Evolutionary conservation across 2,113 vertebrate species (phyloP).

Genomic region (Bagarius yarrelli): DNA sequence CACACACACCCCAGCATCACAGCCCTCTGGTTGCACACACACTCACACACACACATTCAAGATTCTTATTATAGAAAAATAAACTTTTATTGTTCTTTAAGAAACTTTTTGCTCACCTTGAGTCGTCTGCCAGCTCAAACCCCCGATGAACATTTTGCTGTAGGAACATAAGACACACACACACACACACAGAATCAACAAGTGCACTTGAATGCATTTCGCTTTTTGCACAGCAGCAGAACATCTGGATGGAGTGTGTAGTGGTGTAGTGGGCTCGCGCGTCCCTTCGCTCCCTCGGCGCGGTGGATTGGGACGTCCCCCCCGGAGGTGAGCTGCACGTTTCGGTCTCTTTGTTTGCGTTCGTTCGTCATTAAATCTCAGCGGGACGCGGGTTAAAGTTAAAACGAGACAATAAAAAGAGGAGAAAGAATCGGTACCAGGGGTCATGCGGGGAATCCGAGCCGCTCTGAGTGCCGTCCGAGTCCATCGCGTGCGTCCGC

Average conservation of each 20-base stretch:
- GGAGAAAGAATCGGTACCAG: slow-evolving; percentile 74
- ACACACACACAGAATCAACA: slow-evolving; percentile 45
- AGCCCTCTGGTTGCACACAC: background rate
- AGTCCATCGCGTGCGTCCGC: slow-evolving; percentile 80
- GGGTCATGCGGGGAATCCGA: slow-evolving; percentile 94
- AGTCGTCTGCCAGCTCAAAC: slow-evolving; percentile 94
- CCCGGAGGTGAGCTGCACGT: slow-evolving; percentile 15
- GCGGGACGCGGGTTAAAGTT: background rate
- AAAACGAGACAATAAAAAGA: background rate
- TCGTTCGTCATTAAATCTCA: background rate
- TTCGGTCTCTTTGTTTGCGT: slow-evolving; percentile 31
- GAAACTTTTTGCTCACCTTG: slow-evolving; percentile 79
- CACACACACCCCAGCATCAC: slow-evolving; percentile 6
- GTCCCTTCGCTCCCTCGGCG: background rate
- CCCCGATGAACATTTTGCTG: slow-evolving; percentile 97
- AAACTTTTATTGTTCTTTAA: background rate
- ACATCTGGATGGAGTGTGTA: background rate
- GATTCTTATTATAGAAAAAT: too few relatives aligned
- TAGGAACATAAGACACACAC: slow-evolving; percentile 37
- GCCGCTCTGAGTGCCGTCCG: slow-evolving; percentile 91
- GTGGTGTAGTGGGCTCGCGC: background rate
- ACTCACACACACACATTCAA: background rate
- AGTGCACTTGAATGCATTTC: slow-evolving; percentile 22
- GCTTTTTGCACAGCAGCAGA: background rate
- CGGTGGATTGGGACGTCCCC: background rate